Evolutionary conservation across 2,888 invertebrate genomes (phyloP), one percentile per base, ranked within the genome.

Genomic region (Glyphotaelius pellucidus): DNA sequence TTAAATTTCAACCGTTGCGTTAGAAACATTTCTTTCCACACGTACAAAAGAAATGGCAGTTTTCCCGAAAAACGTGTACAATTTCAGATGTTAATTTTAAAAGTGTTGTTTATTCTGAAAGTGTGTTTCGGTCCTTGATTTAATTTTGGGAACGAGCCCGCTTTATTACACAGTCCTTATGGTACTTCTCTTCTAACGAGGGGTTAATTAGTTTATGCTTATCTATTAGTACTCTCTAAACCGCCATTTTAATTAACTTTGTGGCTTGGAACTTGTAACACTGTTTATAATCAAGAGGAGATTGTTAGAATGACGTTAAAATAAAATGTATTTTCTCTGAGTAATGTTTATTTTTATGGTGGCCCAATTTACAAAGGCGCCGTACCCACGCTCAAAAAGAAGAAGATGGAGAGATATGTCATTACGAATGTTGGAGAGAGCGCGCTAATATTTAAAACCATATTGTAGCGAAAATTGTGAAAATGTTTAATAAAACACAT

Each of bases 191-290:
- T 86, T 30, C 52, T 52, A 87, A 52, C n/a, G 87, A 47, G 31
- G 42, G 52, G 47, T 87, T 52, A 87, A 47, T 47, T 12, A 15
- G 87, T 42, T 87, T 67, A 87, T 87, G 47, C 31, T 30, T 47
- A 52, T 87, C 42, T 30, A 87, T 87, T 87, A 87, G 47, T n/a
- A 87, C 31, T 87, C 19, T 47, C 87, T 52, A 47, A 52, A 52
- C 87, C 52, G 52, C 30, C 42, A 52, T 87, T 47, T 87, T 87
- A n/a, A 87, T 87, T 87, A 31, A 67, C 87, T 31, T 52, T 52
- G 31, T 83, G 35, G 83, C 35, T 83, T 35, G 19, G 0, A 83
- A 83, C 35, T 83, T 35, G 19, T 0, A 83, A 83, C 83, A 83
- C 19, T 25, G 83, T 83, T 83, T 83, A 35, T 83, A 83, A 35